These are phyloP conservation scores for Albula goreensis DNA, from an alignment of 2,113 vertebrate genomes.

Conservation along the genomic window DNA sequence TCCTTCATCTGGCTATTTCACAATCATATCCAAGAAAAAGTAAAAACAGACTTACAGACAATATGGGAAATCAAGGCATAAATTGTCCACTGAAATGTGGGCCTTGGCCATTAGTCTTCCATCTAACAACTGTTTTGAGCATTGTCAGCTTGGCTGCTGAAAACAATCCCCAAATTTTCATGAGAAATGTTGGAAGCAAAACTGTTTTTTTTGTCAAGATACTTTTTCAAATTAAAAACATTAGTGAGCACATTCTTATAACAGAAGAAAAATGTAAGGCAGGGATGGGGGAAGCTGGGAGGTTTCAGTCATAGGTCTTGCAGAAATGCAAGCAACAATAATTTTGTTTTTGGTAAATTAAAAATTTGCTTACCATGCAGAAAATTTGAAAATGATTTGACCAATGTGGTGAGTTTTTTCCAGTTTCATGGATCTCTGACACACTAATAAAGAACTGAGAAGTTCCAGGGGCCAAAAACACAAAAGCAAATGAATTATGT, in stretches of 20 bases:
- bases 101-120: not conserved
- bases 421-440: not conserved
- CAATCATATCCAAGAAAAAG: not conserved
- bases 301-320: too few species aligned
- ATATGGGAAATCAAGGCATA: slow-evolving; percentile 8
- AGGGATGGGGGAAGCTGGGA: too few species aligned
- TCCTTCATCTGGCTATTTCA: slow-evolving; percentile 54
- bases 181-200: not conserved
- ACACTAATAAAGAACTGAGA: not conserved
- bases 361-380: not conserved
- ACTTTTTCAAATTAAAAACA: too few species aligned
- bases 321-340: too few species aligned
- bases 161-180: not conserved
- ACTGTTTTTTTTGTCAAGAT: too few species aligned
- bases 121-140: not conserved
- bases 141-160: not conserved
- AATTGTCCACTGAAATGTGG: not conserved
- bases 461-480: not conserved
- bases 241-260: too few species aligned
- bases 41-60: not conserved
- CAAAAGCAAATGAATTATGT: not conserved
- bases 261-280: too few species aligned
- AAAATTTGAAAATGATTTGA: not conserved
- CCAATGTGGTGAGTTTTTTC: not conserved
- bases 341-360: too few species aligned